A percentile compares a stretch with the other conserved stretches of the same genome.
Evolutionary conservation across 2,797 vertebrate genomes (phyloP).

Genomic region (Stomatorhinus walkeri): DNA sequence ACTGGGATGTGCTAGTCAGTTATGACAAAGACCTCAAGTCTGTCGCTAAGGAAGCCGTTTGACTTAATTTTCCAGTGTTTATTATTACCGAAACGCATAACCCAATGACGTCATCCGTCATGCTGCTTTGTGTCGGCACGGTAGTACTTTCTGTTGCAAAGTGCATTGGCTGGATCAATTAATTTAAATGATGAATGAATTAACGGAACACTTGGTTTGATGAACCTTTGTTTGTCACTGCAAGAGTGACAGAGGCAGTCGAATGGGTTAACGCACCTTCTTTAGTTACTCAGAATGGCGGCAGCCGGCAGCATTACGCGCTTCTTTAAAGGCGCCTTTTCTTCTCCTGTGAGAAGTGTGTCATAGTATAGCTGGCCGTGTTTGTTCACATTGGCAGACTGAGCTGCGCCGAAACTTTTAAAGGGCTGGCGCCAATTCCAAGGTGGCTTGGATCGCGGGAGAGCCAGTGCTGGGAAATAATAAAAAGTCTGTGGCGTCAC

Average conservation of each 20-base stretch:
- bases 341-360: not conserved
- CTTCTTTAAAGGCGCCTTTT: not conserved
- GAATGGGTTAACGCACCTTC: not conserved
- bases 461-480: constrained; percentile 27
- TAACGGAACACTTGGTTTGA: no score
- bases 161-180: not conserved
- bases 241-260: not conserved
- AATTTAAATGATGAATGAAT: not conserved
- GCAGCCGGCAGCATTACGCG: not conserved
- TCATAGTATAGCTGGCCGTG: constrained; percentile 19
- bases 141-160: not conserved
- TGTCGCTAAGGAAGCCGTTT: not conserved
- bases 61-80: not conserved
- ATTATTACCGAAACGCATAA: not conserved
- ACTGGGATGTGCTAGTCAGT: not conserved
- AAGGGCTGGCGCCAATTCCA: constrained; percentile 22
- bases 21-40: not conserved
- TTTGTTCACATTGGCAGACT: constrained; percentile 24
- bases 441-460: constrained; percentile 14
- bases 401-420: constrained; percentile 23
- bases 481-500: constrained; percentile 12
- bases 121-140: not conserved
- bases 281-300: not conserved
- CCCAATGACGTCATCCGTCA: not conserved
- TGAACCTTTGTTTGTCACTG: not conserved